Percentiles rank a stretch among this genome's conserved stretches.
These are phyloP conservation scores for Oreochromis spilurus DNA, from an alignment of 2,113 vertebrate genomes.

Conservation along the genomic window DNA sequence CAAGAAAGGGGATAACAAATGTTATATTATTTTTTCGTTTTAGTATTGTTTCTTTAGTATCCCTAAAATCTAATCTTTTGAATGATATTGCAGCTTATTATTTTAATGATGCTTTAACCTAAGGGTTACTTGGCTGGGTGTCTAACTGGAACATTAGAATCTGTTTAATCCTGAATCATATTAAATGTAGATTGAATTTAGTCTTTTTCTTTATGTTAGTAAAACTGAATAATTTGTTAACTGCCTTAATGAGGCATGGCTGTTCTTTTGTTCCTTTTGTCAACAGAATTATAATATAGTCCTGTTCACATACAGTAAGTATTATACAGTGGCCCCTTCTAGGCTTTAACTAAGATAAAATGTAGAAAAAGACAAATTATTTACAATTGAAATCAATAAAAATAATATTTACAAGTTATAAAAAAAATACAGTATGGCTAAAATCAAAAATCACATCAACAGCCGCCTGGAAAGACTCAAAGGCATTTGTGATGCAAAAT, in stretches of 20 bases:
- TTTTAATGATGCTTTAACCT: background rate
- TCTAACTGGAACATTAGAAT: background rate
- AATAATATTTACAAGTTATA: background rate
- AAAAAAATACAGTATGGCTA: constrained; percentile 7
- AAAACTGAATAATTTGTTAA: background rate
- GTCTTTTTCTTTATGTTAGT: background rate
- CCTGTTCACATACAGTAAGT: constrained; percentile 15
- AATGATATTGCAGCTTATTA: background rate
- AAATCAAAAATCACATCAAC: constrained; percentile 39
- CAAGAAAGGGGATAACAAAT: background rate
- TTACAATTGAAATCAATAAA: constrained; percentile 19
- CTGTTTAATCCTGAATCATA: background rate
- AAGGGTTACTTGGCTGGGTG: background rate
- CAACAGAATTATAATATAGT: constrained; percentile 1
- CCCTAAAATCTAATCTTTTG: background rate
- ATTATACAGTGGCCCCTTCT: background rate
- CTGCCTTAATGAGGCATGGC: background rate
- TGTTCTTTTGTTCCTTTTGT: background rate
- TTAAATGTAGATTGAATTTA: background rate
- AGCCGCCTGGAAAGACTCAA: constrained; percentile 49
- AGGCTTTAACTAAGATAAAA: constrained; percentile 29
- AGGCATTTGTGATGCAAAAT: constrained; percentile 69
- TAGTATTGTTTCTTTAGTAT: background rate
- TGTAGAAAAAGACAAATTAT: constrained; percentile 15
- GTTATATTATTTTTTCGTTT: background rate